Percentiles rank a stretch among this genome's conserved stretches.
These are phyloP conservation scores for Cyphomyrus discorhynchus DNA, from an alignment of 2,113 vertebrate species.

Conservation along the genomic window DNA sequence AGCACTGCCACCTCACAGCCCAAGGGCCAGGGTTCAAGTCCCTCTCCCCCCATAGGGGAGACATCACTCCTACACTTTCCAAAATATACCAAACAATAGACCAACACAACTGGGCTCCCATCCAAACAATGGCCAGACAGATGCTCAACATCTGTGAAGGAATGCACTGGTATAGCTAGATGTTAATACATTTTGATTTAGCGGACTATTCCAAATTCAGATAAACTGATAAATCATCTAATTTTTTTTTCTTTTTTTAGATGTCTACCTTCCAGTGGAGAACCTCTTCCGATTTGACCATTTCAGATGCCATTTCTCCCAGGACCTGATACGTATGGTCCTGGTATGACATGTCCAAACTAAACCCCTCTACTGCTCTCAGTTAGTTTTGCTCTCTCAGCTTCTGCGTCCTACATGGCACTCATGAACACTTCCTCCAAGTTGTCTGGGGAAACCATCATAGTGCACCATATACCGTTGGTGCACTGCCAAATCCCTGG, in stretches of 20 bases:
- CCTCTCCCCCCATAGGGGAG: too few species aligned
- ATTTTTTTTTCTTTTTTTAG: slow-evolving; percentile 12
- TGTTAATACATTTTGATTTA: neutral
- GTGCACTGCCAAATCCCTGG: slow-evolving; percentile 91
- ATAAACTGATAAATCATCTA: neutral
- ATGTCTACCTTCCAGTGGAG: neutral
- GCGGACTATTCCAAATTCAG: neutral
- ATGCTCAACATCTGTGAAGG: neutral
- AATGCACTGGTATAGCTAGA: neutral
- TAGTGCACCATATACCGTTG: slow-evolving; percentile 95
- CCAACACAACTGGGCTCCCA: too few species aligned
- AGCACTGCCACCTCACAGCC: too few species aligned
- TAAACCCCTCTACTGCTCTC: slow-evolving; percentile 1
- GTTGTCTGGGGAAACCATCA: slow-evolving; percentile 86
- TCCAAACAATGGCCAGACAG: too few species aligned
- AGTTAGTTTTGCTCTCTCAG: neutral
- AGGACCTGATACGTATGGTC: slow-evolving; percentile 20
- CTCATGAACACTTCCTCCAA: slow-evolving; percentile 89
- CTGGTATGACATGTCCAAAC: slow-evolving; percentile 27
- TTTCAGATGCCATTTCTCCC: neutral
- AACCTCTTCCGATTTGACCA: neutral
- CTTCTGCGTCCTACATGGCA: slow-evolving; percentile 11
- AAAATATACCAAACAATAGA: too few species aligned
- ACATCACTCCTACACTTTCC: too few species aligned
- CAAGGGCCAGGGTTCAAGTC: too few species aligned